phyloP scores from a whole-genome alignment of 2,888 invertebrate species.

The Sinotaia quadrata region DNA sequence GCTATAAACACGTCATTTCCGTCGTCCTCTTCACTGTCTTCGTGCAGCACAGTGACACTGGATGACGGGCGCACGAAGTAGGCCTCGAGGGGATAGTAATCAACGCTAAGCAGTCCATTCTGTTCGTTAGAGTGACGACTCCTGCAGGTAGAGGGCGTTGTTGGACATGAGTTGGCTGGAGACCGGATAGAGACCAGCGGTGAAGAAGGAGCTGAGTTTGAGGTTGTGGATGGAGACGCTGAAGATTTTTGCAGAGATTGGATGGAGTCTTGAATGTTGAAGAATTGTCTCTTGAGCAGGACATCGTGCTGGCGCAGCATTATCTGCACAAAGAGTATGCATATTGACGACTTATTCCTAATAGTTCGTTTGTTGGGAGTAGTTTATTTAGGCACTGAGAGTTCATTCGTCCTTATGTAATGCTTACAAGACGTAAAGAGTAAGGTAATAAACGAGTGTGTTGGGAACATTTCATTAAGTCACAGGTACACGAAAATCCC shows the following conservation, averaged over 20 bases:
- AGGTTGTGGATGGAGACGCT: slow-evolving; percentile 7
- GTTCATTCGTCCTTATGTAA: no score
- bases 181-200: neutral
- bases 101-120: slow-evolving; percentile 28
- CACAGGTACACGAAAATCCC: no score
- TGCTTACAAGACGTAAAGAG: no score
- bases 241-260: slow-evolving; percentile 41
- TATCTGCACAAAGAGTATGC: slow-evolving; percentile 48
- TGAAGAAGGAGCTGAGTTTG: neutral
- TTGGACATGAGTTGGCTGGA: neutral
- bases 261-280: slow-evolving; percentile 60
- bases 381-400: no score
- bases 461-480: no score
- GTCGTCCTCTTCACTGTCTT: slow-evolving; percentile 40
- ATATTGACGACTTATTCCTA: no score
- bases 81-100: slow-evolving; percentile 47
- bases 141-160: neutral
- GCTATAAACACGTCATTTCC: slow-evolving; percentile 38
- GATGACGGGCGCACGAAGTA: slow-evolving; percentile 51
- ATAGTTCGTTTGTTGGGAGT: no score
- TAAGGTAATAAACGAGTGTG: no score
- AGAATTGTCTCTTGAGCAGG: slow-evolving; percentile 59
- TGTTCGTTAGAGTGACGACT: neutral
- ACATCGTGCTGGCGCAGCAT: slow-evolving; percentile 61
- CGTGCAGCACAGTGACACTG: slow-evolving; percentile 48